phyloP scores from a whole-genome alignment of 2,888 invertebrate species.

The Stomorhina lunata region DNA sequence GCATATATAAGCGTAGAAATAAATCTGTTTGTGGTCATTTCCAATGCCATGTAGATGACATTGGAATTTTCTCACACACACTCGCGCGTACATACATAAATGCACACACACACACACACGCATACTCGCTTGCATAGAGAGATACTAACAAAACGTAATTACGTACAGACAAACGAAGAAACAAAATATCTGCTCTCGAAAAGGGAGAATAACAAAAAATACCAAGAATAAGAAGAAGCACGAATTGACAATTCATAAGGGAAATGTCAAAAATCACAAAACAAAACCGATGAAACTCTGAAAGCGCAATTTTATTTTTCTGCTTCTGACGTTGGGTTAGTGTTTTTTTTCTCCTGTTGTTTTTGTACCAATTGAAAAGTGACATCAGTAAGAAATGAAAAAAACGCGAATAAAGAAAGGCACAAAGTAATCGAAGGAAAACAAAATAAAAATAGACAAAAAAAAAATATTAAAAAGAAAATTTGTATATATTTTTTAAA shows the following conservation, averaged over 20 bases:
- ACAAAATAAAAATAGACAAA: constrained; percentile 52
- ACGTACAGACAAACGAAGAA: constrained; percentile 41
- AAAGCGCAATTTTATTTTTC: constrained; percentile 64
- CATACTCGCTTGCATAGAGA: constrained; percentile 32
- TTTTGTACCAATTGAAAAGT: constrained; percentile 58
- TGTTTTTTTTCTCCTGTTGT: constrained; percentile 61
- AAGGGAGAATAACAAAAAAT: constrained; percentile 27
- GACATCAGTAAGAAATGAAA: constrained; percentile 54
- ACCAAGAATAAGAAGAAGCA: constrained; percentile 33
- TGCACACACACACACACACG: constrained; percentile 25
- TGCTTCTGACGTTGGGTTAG: constrained; percentile 34
- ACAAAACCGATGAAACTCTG: constrained; percentile 49
- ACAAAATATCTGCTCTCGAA: constrained; percentile 39
- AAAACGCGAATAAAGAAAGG: constrained; percentile 16
- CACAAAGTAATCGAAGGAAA: constrained; percentile 7
- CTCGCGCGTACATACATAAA: constrained; percentile 34
- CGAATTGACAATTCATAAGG: constrained; percentile 23
- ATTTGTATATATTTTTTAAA: neutral
- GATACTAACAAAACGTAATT: constrained; percentile 1
- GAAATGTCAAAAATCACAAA: constrained; percentile 3
- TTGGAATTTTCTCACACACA: constrained; percentile 57
- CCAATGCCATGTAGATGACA: constrained; percentile 67
- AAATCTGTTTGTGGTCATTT: constrained; percentile 57
- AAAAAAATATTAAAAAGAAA: constrained; percentile 5
- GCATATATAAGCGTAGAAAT: constrained; percentile 52